Conservation (phyloP, 2,113 vertebrate genomes). For the Amazona guildingii region DNA sequence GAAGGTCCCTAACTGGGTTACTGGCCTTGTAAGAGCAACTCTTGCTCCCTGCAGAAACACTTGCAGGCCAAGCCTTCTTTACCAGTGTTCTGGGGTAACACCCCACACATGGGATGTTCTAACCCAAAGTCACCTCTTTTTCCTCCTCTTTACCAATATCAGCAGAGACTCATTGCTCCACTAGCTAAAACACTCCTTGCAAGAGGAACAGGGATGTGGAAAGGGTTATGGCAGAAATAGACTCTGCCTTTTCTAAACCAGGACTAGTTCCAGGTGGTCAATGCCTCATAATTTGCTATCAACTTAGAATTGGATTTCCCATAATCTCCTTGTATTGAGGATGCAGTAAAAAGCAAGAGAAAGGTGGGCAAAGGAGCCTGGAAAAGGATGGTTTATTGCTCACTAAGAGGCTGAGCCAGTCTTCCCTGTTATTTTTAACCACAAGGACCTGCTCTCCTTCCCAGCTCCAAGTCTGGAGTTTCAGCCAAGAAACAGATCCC, state of each 20-base stretch:
- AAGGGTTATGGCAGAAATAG: neutral
- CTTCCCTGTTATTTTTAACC: neutral
- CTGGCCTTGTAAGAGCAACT: neutral
- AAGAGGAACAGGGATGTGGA: neutral
- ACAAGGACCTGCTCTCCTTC: conserved; percentile 17
- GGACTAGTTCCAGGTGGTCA: neutral
- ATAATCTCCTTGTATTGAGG: neutral
- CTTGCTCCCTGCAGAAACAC: neutral
- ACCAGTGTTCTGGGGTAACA: neutral
- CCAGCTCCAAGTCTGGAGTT: neutral
- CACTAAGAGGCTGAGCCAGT: neutral
- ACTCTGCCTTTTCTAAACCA: neutral
- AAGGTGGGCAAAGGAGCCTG: neutral
- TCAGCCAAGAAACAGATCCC: neutral
- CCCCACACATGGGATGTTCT: neutral
- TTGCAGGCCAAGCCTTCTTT: neutral
- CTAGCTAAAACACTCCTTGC: neutral
- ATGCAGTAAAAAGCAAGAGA: neutral
- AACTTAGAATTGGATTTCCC: conserved; percentile 13
- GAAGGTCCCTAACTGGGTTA: neutral
- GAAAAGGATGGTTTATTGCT: neutral
- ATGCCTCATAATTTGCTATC: neutral
- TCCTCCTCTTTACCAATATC: neutral
- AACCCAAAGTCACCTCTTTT: neutral
- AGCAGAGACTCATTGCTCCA: neutral